These are phyloP conservation scores for Uropsilus gracilis DNA, from an alignment of 2,113 vertebrate species.

Conservation along the genomic window DNA sequence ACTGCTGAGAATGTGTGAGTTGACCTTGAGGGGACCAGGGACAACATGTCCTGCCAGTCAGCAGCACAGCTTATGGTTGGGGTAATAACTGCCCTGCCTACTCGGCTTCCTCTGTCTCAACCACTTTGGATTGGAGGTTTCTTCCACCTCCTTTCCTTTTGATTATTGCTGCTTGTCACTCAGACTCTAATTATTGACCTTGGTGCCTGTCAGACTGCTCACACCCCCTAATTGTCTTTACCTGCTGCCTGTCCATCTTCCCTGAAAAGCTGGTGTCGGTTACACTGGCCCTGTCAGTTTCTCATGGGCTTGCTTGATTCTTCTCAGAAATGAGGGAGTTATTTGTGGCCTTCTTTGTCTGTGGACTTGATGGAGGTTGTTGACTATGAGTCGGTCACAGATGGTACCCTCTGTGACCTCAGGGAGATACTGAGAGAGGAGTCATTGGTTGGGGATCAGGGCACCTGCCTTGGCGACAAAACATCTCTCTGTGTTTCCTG, in stretches of 20 bases:
- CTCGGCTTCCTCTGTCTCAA: background rate
- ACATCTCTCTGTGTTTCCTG: background rate
- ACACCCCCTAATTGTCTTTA: conserved; percentile 50
- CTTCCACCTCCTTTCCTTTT: background rate
- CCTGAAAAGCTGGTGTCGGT: background rate
- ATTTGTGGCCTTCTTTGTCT: conserved; percentile 1
- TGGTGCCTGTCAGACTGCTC: conserved; percentile 17
- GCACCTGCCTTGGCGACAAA: background rate
- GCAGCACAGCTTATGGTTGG: background rate
- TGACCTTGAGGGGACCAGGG: background rate
- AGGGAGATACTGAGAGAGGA: background rate
- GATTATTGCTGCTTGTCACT: conserved; percentile 39
- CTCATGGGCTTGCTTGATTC: background rate
- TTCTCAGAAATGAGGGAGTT: background rate
- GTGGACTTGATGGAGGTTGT: background rate
- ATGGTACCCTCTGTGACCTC: background rate
- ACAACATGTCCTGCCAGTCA: background rate
- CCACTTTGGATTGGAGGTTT: background rate
- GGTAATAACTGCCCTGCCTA: background rate
- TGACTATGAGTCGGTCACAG: background rate
- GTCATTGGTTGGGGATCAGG: background rate
- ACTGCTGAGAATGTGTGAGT: background rate
- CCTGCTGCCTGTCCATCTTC: conserved; percentile 19
- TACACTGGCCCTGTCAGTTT: background rate
- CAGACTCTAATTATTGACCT: conserved; percentile 33